A percentile compares a stretch with the other conserved stretches of the same genome.
These are phyloP conservation scores for Dyspetes luteomarginatus DNA, from an alignment of 2,888 invertebrate genomes.

Conservation along the genomic window DNA sequence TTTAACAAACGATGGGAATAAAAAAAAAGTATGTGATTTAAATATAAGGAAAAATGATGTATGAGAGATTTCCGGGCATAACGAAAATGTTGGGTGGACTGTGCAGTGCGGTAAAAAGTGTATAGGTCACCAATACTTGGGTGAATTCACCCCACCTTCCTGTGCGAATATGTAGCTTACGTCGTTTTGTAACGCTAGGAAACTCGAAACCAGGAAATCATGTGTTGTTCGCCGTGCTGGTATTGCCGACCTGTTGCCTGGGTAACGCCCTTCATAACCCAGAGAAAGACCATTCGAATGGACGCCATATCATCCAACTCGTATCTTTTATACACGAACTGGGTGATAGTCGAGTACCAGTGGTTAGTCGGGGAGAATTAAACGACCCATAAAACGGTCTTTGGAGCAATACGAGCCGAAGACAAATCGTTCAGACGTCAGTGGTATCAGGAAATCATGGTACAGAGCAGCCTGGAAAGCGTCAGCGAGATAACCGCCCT, in stretches of 20 bases:
- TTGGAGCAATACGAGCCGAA: slow-evolving; percentile 71
- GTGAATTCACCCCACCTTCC: slow-evolving; percentile 9
- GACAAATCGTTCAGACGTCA: slow-evolving; percentile 79
- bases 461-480: slow-evolving; percentile 41
- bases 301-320: slow-evolving; percentile 13
- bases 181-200: slow-evolving; percentile 75
- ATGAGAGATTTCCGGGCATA: too few relatives aligned
- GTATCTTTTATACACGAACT: too few relatives aligned
- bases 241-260: slow-evolving; percentile 55
- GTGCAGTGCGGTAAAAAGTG: neutral
- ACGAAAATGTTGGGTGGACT: neutral
- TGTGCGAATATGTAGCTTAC: slow-evolving; percentile 42
- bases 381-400: slow-evolving; percentile 73
- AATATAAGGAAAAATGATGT: too few relatives aligned
- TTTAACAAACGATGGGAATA: too few relatives aligned
- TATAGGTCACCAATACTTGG: neutral
- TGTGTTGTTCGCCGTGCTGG: slow-evolving; percentile 66
- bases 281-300: slow-evolving; percentile 13
- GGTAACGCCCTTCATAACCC: slow-evolving; percentile 52
- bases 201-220: slow-evolving; percentile 78
- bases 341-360: neutral
- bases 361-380: slow-evolving; percentile 66
- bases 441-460: slow-evolving; percentile 74
- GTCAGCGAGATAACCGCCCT: neutral
- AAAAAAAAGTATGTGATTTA: too few relatives aligned